These are phyloP conservation scores for Lordiphosa fenestrarum DNA, from an alignment of 2,888 invertebrate genomes.

Conservation along the genomic window DNA sequence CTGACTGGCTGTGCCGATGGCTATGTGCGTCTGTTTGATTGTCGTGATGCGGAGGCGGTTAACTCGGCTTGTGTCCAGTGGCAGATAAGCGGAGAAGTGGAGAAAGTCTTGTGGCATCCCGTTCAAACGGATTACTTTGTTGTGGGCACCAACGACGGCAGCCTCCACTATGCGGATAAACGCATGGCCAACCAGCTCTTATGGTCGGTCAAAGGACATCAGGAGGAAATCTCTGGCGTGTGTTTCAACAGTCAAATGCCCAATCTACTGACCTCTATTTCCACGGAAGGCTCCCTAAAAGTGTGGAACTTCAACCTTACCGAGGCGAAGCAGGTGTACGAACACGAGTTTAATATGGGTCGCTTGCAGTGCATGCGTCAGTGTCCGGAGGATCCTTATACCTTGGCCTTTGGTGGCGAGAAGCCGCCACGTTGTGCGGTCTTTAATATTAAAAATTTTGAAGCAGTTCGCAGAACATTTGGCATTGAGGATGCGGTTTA, in stretches of 20 bases:
- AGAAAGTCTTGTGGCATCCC: slow-evolving; percentile 92
- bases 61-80: slow-evolving; percentile 82
- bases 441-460: slow-evolving; percentile 79
- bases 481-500: slow-evolving; percentile 61
- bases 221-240: slow-evolving; percentile 91
- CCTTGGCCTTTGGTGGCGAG: slow-evolving; percentile 92
- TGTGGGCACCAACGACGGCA: slow-evolving; percentile 83
- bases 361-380: slow-evolving; percentile 86
- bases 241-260: slow-evolving; percentile 87
- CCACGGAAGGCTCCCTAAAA: slow-evolving; percentile 90
- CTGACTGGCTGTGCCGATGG: slow-evolving; percentile 93
- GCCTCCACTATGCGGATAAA: slow-evolving; percentile 88
- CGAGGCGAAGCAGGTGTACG: slow-evolving; percentile 73
- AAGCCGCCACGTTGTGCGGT: slow-evolving; percentile 88
- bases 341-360: slow-evolving; percentile 85
- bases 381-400: slow-evolving; percentile 90
- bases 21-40: slow-evolving; percentile 89
- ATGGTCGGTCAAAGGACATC: slow-evolving; percentile 89
- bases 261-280: slow-evolving; percentile 88
- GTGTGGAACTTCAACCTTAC: slow-evolving; percentile 87
- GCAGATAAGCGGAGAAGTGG: slow-evolving; percentile 89
- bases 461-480: slow-evolving; percentile 76
- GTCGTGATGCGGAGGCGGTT: slow-evolving; percentile 86
- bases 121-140: slow-evolving; percentile 89
- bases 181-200: slow-evolving; percentile 84